Conservation (phyloP, 2,797 vertebrate genomes). For the Capromys pilorides region DNA sequence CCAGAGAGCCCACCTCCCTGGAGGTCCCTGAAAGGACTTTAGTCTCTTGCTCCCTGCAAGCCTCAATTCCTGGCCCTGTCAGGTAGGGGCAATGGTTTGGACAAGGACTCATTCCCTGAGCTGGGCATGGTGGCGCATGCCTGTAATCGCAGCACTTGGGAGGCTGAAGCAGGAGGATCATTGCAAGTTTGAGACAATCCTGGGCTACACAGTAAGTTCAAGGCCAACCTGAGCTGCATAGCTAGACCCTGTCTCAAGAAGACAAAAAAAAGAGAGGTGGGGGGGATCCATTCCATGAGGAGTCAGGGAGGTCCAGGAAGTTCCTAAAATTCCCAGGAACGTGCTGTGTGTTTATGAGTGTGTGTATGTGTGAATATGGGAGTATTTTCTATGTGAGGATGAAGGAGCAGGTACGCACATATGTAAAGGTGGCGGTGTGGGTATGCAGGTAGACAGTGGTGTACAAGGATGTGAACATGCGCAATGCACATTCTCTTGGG, state of each 20-base stretch:
- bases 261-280: too few relatives aligned
- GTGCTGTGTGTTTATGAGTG: background rate
- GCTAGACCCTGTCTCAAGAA: too few relatives aligned
- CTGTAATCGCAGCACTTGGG: too few relatives aligned
- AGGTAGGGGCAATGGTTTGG: background rate
- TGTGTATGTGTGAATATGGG: background rate
- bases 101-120: background rate
- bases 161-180: too few relatives aligned
- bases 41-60: background rate
- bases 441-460: too few relatives aligned
- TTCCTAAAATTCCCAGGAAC: background rate
- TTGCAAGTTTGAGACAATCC: too few relatives aligned
- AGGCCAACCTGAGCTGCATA: too few relatives aligned
- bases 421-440: too few relatives aligned
- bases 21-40: background rate
- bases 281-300: too few relatives aligned
- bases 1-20: background rate
- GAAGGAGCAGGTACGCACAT: fast-evolving
- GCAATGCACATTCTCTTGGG: background rate
- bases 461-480: background rate
- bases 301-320: background rate
- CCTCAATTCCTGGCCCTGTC: background rate
- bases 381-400: too few relatives aligned
- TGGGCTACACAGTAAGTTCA: too few relatives aligned
- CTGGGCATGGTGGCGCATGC: too few relatives aligned